Conservation (phyloP, 1,140 invertebrate species). For the Octopus bimaculoides region DNA sequence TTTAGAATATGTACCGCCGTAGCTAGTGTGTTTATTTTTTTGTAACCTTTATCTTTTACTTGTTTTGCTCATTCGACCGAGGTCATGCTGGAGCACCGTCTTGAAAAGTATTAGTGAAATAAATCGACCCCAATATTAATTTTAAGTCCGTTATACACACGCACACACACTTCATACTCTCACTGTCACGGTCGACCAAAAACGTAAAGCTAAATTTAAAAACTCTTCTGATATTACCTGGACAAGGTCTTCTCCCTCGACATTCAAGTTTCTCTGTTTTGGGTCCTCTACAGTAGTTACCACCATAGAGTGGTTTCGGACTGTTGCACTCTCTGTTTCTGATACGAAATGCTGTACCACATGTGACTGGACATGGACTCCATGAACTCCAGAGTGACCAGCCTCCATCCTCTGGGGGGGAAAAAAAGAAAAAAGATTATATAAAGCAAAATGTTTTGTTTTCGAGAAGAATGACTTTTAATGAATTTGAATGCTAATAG, state of each 20-base stretch:
- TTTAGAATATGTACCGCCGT: too few species aligned
- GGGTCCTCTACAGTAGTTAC: constrained; percentile 35
- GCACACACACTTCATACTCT: too few species aligned
- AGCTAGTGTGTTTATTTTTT: too few species aligned
- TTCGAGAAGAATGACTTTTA: too few species aligned
- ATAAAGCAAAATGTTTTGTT: too few species aligned
- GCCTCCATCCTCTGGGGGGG: constrained; percentile 42
- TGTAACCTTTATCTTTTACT: too few species aligned
- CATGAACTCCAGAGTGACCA: constrained; percentile 56
- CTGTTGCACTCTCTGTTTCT: constrained; percentile 42
- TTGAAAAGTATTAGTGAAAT: too few species aligned
- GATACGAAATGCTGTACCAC: constrained; percentile 43
- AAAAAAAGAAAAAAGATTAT: not conserved
- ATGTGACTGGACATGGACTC: constrained; percentile 49
- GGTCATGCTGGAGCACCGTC: too few species aligned
- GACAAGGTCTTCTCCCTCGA: constrained; percentile 31
- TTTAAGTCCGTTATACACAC: too few species aligned
- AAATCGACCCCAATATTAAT: too few species aligned
- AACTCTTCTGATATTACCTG: constrained; percentile 25
- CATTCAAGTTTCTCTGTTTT: constrained; percentile 27
- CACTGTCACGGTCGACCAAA: not conserved
- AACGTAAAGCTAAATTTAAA: not conserved
- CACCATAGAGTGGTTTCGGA: constrained; percentile 43
- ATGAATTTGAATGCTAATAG: too few species aligned
- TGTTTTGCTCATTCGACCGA: too few species aligned